These are phyloP conservation scores for Neogale vison DNA, from an alignment of 2,113 vertebrate genomes.

Conservation along the genomic window DNA sequence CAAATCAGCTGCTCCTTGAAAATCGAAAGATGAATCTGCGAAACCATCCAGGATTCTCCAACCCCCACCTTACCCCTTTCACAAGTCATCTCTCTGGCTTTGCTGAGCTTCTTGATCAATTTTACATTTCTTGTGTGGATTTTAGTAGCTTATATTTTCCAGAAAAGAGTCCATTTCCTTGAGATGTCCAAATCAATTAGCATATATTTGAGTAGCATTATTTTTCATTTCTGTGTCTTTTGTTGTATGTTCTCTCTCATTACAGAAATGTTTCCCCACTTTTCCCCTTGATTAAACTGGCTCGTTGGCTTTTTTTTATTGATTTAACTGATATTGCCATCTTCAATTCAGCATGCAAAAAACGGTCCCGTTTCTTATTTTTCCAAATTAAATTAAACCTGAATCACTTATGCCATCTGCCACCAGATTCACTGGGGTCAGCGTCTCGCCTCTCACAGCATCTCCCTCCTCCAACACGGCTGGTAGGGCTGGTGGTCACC, in stretches of 20 bases:
- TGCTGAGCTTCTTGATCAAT: neutral
- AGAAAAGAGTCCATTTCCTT: neutral
- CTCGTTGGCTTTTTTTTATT: neutral
- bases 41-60: neutral
- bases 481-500: too few relatives aligned
- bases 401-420: neutral
- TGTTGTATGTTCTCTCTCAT: neutral
- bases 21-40: neutral
- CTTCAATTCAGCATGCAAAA: neutral
- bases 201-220: neutral
- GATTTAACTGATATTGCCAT: neutral
- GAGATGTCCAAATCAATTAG: neutral
- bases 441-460: neutral
- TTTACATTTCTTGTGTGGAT: neutral
- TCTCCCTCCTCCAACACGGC: neutral
- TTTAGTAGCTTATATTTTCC: neutral
- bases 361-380: neutral
- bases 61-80: neutral
- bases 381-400: neutral
- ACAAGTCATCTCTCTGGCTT: neutral
- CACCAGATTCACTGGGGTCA: neutral
- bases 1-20: neutral
- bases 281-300: neutral
- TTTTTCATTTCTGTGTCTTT: neutral
- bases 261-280: neutral